These are phyloP conservation scores for Drosophila demipolita DNA, from an alignment of 2,888 invertebrate genomes.

Conservation along the genomic window DNA sequence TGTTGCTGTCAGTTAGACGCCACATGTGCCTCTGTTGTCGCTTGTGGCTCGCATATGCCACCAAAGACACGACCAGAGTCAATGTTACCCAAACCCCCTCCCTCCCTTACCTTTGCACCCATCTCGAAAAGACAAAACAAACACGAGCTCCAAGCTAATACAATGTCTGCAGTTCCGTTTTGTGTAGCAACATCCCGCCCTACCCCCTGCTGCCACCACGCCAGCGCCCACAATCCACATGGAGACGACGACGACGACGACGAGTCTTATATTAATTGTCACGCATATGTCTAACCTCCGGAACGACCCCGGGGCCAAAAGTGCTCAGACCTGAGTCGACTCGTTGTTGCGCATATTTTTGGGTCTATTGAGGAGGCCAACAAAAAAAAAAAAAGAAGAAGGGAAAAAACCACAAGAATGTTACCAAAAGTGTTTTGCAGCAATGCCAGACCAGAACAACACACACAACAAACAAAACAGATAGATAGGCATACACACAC, in stretches of 20 bases:
- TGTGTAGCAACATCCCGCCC: slow-evolving; percentile 59
- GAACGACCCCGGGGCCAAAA: slow-evolving; percentile 37
- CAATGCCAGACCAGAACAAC: slow-evolving; percentile 39
- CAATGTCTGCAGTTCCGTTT: slow-evolving; percentile 77
- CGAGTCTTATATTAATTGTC: slow-evolving; percentile 80
- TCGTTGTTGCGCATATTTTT: slow-evolving; percentile 66
- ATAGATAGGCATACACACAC: not conserved
- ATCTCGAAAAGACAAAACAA: slow-evolving; percentile 26
- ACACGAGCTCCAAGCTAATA: slow-evolving; percentile 28
- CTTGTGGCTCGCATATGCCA: slow-evolving; percentile 50
- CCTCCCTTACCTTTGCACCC: too few relatives aligned
- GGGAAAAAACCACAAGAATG: slow-evolving; percentile 74
- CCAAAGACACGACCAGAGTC: slow-evolving; percentile 63
- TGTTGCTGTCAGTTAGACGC: slow-evolving; percentile 67
- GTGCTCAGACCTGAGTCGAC: slow-evolving; percentile 19
- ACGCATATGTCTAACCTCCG: slow-evolving; percentile 75
- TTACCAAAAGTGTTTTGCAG: slow-evolving; percentile 70
- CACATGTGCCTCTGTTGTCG: slow-evolving; percentile 35
- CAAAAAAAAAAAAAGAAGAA: not conserved
- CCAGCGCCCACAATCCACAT: slow-evolving; percentile 1
- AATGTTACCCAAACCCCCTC: slow-evolving; percentile 14
- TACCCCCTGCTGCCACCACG: not conserved
- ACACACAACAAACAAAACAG: slow-evolving; percentile 11
- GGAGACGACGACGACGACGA: slow-evolving; percentile 20
- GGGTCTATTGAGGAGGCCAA: slow-evolving; percentile 66